These are phyloP conservation scores for Ammospiza maritima DNA, from an alignment of 2,797 vertebrate species.

Conservation along the genomic window DNA sequence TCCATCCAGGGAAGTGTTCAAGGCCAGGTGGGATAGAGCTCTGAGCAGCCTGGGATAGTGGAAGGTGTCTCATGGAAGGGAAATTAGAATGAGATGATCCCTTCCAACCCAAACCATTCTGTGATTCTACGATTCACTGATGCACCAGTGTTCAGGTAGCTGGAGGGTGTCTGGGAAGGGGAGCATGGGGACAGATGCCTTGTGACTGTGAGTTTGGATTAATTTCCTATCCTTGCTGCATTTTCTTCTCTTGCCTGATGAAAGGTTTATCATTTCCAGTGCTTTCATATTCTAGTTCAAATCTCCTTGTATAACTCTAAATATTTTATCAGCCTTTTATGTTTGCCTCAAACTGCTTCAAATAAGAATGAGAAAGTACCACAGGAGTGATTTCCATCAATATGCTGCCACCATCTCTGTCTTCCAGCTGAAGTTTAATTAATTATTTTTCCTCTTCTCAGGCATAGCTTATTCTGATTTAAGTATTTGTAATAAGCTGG, in stretches of 20 bases:
- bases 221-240: not conserved
- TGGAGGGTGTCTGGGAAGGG: not conserved
- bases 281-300: not conserved
- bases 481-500: not conserved
- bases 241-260: not conserved
- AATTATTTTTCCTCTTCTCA: not conserved
- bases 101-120: not conserved
- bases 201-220: not conserved
- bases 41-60: not conserved
- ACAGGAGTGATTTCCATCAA: not conserved
- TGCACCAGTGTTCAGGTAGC: not conserved
- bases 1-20: not conserved
- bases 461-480: conserved; percentile 3
- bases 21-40: not conserved
- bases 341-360: not conserved
- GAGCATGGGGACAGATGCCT: not conserved
- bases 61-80: not conserved
- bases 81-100: not conserved
- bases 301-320: not conserved
- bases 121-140: not conserved
- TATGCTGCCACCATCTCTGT: not conserved
- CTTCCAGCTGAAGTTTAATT: not conserved
- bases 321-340: not conserved
- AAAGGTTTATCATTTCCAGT: not conserved
- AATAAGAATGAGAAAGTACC: not conserved